Evolutionary conservation across 2,113 vertebrate species (phyloP).

Genomic region (Vidua chalybeata): DNA sequence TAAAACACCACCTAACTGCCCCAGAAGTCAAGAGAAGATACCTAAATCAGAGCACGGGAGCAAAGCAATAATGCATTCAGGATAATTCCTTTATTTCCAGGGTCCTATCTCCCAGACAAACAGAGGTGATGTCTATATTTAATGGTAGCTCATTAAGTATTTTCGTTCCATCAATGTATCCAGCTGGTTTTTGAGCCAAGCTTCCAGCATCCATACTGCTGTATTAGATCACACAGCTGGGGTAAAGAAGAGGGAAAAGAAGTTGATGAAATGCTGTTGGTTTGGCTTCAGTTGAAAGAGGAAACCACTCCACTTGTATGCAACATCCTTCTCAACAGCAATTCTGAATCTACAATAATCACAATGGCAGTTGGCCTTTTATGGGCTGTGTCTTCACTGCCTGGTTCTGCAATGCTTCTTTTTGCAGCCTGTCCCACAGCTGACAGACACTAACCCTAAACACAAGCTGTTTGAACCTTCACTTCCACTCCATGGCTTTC

Average conservation of each 20-base stretch:
- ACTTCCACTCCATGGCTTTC: neutral
- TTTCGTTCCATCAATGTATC: neutral
- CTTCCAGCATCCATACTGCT: neutral
- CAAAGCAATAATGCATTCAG: neutral
- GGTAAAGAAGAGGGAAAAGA: neutral
- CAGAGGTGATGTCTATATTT: neutral
- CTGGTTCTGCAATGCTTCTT: neutral
- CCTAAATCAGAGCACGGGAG: neutral
- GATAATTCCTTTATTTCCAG: neutral
- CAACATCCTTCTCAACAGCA: constrained; percentile 52
- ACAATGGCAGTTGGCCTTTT: neutral
- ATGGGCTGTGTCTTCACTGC: neutral
- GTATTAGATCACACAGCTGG: neutral
- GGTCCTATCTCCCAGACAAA: neutral
- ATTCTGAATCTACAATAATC: neutral
- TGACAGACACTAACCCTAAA: neutral
- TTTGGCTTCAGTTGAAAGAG: constrained; percentile 47
- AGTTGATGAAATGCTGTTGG: neutral
- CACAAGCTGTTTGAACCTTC: neutral
- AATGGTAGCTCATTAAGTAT: neutral
- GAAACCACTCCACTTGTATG: constrained; percentile 27
- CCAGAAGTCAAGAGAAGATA: neutral
- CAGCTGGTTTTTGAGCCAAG: neutral
- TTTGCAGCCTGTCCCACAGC: neutral
- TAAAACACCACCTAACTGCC: neutral